Evolutionary conservation across 92 coral and sea anemone genomes (phyloP).

Genomic region (Paramuricea clavata): DNA sequence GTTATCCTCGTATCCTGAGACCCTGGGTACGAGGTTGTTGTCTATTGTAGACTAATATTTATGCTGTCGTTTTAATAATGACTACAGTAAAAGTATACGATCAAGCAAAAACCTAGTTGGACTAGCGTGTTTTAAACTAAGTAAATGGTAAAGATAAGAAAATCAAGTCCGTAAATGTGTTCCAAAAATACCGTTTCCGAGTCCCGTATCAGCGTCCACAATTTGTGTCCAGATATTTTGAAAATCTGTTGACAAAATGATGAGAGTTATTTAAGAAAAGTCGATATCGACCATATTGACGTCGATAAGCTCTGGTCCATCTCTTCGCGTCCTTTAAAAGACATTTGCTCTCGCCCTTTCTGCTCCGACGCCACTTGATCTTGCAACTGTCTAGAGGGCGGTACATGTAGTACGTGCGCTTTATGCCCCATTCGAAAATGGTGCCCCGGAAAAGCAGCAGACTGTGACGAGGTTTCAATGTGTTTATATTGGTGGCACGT

Average conservation of each 20-base stretch:
- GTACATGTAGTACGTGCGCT: not conserved
- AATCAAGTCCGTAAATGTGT: not conserved
- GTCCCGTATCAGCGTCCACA: not conserved
- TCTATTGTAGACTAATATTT: too few relatives aligned
- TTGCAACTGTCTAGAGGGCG: not conserved
- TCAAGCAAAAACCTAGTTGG: too few relatives aligned
- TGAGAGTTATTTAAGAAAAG: not conserved
- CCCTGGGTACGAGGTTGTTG: too few relatives aligned
- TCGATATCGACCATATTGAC: not conserved
- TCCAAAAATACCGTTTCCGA: not conserved
- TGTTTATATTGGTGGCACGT: not conserved
- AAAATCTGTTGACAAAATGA: not conserved
- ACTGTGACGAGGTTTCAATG: not conserved
- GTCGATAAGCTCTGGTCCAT: not conserved
- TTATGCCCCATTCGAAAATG: slow-evolving; percentile 17
- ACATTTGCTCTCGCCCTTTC: not conserved
- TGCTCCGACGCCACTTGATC: not conserved
- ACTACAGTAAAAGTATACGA: not conserved
- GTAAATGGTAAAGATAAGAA: too few relatives aligned
- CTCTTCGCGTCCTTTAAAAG: not conserved
- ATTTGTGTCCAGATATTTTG: not conserved
- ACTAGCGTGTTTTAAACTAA: too few relatives aligned
- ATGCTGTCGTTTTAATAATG: not conserved
- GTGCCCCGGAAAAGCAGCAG: not conserved
- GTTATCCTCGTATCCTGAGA: too few relatives aligned